Evolutionary conservation across 2,113 vertebrate genomes (phyloP).

Genomic region (Neotoma lepida): DNA sequence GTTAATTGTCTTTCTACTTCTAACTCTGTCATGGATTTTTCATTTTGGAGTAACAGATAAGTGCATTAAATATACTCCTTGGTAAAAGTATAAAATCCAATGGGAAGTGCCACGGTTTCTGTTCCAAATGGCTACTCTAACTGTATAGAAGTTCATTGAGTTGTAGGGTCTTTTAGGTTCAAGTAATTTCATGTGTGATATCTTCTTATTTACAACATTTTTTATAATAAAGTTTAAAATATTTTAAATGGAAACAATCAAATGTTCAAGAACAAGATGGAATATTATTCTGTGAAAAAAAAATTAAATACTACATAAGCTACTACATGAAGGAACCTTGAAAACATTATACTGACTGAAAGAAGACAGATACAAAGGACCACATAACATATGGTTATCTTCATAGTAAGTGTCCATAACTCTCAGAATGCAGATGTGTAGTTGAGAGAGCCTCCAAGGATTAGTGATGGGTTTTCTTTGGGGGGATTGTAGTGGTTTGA

Average conservation of each 20-base stretch:
- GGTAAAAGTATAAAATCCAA: background rate
- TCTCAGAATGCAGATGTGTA: background rate
- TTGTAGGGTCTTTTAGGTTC: background rate
- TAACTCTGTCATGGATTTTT: background rate
- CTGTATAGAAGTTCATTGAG: background rate
- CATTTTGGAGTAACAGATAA: background rate
- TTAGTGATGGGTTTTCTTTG: background rate
- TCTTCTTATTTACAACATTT: background rate
- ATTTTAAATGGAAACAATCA: background rate
- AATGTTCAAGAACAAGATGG: background rate
- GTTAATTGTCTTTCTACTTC: background rate
- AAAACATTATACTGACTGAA: background rate
- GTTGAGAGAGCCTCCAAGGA: background rate
- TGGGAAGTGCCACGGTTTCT: background rate
- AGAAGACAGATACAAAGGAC: background rate
- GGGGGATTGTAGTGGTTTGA: background rate
- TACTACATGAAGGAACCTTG: background rate
- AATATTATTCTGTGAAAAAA: background rate
- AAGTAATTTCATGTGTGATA: background rate
- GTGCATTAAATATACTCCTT: background rate
- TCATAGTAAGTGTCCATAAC: background rate
- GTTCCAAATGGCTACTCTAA: background rate
- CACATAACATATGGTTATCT: background rate
- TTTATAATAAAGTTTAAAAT: background rate
- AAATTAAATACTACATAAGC: background rate